Conservation (phyloP, 2,113 vertebrate genomes). For the Macrotis lagotis region DNA sequence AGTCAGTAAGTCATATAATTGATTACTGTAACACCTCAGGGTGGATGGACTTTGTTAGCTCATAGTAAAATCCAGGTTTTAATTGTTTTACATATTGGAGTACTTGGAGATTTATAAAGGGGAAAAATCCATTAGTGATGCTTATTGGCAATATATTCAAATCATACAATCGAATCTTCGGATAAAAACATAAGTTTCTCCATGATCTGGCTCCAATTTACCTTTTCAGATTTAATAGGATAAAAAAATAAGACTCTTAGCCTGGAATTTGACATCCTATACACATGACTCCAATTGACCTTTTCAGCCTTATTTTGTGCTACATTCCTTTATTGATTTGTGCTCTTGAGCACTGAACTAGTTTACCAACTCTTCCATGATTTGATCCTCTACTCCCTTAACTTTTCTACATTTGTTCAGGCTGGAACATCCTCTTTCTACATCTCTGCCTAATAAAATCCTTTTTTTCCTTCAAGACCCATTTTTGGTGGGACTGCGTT, state of each 20-base stretch:
- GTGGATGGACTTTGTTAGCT: not conserved
- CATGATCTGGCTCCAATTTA: too few relatives aligned
- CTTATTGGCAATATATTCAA: not conserved
- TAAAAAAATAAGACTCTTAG: too few relatives aligned
- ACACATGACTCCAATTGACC: not conserved
- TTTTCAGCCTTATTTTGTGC: not conserved
- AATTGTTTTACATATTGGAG: not conserved
- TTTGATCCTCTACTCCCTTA: not conserved
- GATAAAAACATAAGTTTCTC: not conserved
- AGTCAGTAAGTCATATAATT: not conserved
- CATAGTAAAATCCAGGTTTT: not conserved
- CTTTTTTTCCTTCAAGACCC: too few relatives aligned
- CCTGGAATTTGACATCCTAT: not conserved
- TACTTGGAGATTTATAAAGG: not conserved
- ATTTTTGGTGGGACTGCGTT: too few relatives aligned
- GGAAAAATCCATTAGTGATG: not conserved
- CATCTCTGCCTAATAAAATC: not conserved
- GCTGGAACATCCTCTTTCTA: not conserved
- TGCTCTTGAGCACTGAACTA: not conserved
- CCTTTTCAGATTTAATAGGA: too few relatives aligned
- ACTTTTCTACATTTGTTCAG: not conserved
- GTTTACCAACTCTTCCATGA: not conserved
- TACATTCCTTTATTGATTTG: not conserved
- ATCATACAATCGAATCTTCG: not conserved
- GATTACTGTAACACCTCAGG: not conserved